phyloP scores from a whole-genome alignment of 2,888 invertebrate species.

The Stenotaenia linearis region DNA sequence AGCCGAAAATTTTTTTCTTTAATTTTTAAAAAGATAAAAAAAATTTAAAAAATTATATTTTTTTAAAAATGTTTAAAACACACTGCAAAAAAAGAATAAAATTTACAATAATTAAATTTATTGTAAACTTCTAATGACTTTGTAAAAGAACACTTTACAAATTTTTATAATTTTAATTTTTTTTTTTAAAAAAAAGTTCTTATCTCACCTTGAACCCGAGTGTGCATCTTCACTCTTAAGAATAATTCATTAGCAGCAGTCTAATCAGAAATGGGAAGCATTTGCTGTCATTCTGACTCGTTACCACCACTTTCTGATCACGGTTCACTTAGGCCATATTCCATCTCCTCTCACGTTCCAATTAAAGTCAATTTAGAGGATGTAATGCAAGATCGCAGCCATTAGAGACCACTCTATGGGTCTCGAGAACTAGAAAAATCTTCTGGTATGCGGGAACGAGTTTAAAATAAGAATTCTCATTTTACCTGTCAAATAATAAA shows the following conservation, averaged over 20 bases:
- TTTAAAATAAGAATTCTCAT: background rate
- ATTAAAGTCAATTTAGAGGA: background rate
- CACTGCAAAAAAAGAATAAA: no score
- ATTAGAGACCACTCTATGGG: background rate
- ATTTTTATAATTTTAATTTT: no score
- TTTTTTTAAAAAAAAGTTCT: background rate
- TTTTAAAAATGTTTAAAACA: no score
- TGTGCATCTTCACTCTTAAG: background rate
- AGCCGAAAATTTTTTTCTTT: no score
- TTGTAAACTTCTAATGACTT: no score
- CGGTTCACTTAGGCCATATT: background rate
- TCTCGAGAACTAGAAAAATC: background rate
- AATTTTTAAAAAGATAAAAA: no score
- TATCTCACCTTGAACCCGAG: background rate
- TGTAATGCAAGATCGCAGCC: background rate
- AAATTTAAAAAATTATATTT: no score
- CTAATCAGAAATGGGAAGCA: background rate
- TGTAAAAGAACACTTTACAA: no score
- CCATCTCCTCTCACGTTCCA: background rate
- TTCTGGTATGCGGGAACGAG: background rate
- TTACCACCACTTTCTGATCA: conserved; percentile 1
- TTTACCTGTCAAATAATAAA: background rate
- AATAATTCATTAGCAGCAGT: background rate
- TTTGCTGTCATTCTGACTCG: background rate
- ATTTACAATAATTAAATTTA: no score